These are phyloP conservation scores for Oegoconia quadripuncta DNA, from an alignment of 2,888 invertebrate genomes.

Conservation along the genomic window DNA sequence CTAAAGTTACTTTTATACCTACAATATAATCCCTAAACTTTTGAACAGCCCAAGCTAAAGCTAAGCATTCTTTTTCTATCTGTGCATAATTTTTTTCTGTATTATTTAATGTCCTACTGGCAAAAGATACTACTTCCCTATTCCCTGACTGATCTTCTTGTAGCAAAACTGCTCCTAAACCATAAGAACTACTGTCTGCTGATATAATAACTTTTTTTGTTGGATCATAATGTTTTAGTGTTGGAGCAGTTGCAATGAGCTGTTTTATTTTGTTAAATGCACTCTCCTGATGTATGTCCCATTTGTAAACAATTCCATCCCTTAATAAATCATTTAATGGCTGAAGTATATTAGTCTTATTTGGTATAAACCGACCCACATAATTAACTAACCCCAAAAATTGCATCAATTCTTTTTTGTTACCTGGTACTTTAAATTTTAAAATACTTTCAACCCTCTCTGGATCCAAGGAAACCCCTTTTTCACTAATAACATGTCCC, in stretches of 20 bases:
- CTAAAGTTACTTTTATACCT: neutral
- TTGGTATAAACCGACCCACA: slow-evolving; percentile 11
- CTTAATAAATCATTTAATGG: slow-evolving; percentile 8
- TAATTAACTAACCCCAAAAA: slow-evolving; percentile 16
- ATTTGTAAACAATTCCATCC: slow-evolving; percentile 1
- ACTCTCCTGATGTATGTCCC: slow-evolving; percentile 2
- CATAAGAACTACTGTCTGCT: slow-evolving; percentile 11
- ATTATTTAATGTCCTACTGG: slow-evolving; percentile 5
- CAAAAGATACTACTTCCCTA: slow-evolving; percentile 5
- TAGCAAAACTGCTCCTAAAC: slow-evolving; percentile 8
- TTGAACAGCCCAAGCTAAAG: slow-evolving; percentile 7
- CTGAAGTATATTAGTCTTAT: slow-evolving; percentile 6
- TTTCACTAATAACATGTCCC: slow-evolving; percentile 9
- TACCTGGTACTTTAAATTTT: slow-evolving; percentile 7
- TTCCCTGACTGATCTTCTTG: slow-evolving; percentile 6
- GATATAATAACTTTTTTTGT: slow-evolving; percentile 3
- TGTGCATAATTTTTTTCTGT: slow-evolving; percentile 4
- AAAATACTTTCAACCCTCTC: slow-evolving; percentile 4
- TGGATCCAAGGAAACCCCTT: slow-evolving; percentile 9
- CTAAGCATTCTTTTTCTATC: slow-evolving; percentile 11
- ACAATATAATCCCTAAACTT: slow-evolving; percentile 5
- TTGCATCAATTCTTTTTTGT: too few species aligned
- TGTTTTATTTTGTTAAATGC: slow-evolving; percentile 2
- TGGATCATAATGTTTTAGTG: neutral
- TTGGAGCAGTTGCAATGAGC: too few species aligned